These are phyloP conservation scores for Campopleginae sp. DNA, from an alignment of 2,888 invertebrate genomes.

Conservation along the genomic window DNA sequence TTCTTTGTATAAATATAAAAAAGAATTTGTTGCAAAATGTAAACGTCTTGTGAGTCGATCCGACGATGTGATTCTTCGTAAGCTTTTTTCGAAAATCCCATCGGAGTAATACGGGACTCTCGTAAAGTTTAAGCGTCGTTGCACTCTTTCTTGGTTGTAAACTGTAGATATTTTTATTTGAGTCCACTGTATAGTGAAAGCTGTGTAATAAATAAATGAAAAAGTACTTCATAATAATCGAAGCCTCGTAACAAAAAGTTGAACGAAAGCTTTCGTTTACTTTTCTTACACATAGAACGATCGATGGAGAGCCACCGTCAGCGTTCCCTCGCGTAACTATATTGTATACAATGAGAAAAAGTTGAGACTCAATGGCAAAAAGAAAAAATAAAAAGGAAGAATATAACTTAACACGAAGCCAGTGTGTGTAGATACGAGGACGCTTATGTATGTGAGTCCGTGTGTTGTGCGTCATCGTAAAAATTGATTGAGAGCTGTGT, in stretches of 20 bases:
- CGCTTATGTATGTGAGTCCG: slow-evolving; percentile 8
- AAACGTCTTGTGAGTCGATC: not conserved
- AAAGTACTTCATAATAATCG: not conserved
- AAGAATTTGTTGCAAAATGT: not conserved
- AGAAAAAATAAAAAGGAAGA: slow-evolving; percentile 28
- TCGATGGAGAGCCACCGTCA: slow-evolving; percentile 1
- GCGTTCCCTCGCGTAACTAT: slow-evolving; percentile 10
- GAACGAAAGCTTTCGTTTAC: slow-evolving; percentile 18
- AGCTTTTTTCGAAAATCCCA: not conserved
- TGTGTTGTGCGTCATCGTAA: slow-evolving; percentile 55
- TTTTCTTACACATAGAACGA: slow-evolving; percentile 17
- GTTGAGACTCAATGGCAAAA: slow-evolving; percentile 15
- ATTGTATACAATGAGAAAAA: slow-evolving; percentile 28
- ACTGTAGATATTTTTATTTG: not conserved
- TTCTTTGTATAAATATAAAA: not conserved
- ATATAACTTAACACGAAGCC: slow-evolving; percentile 16
- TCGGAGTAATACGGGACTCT: not conserved
- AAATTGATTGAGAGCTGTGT: slow-evolving; percentile 60
- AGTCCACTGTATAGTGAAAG: not conserved
- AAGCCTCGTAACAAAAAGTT: slow-evolving; percentile 20
- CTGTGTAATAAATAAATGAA: not conserved
- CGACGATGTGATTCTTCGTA: not conserved
- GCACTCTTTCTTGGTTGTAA: slow-evolving; percentile 1
- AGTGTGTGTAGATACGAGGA: not conserved
- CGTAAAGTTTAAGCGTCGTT: not conserved